Conservation (phyloP, 64 coral and sea anemone genomes). For the Platygyra sinensis region DNA sequence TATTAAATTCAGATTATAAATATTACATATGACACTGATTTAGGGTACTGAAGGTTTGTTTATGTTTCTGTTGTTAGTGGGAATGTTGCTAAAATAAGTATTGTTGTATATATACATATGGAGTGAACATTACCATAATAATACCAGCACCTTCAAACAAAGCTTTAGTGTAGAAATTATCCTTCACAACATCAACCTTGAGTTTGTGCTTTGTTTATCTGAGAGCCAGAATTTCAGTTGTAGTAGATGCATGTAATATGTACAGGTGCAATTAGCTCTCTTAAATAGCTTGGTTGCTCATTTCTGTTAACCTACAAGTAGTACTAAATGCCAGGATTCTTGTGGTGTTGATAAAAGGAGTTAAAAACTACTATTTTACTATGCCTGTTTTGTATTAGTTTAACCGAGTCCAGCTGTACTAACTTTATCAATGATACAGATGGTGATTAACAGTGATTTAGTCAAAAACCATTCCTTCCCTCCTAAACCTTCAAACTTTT, state of each 20-base stretch:
- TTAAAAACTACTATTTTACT: constrained; percentile 20
- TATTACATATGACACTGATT: neutral
- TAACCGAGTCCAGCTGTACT: too few species aligned
- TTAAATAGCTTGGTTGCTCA: neutral
- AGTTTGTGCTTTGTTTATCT: neutral
- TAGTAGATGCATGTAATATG: neutral
- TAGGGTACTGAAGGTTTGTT: neutral
- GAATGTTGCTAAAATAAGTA: constrained; percentile 11
- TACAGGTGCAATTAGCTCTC: neutral
- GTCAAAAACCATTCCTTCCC: neutral
- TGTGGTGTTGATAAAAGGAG: neutral
- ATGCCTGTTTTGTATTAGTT: neutral
- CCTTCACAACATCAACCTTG: neutral
- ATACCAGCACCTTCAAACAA: neutral
- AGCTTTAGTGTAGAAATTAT: neutral
- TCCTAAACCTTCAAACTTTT: too few species aligned
- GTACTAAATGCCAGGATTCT: neutral
- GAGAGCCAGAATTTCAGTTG: neutral
- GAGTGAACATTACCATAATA: neutral
- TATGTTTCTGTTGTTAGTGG: neutral
- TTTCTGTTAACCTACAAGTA: too few species aligned
- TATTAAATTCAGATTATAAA: constrained; percentile 19
- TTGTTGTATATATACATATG: constrained; percentile 35
- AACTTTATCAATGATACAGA: neutral
- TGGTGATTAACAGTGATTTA: neutral